These are phyloP conservation scores for Callosobruchus maculatus DNA, from an alignment of 2,888 invertebrate genomes.

Conservation along the genomic window DNA sequence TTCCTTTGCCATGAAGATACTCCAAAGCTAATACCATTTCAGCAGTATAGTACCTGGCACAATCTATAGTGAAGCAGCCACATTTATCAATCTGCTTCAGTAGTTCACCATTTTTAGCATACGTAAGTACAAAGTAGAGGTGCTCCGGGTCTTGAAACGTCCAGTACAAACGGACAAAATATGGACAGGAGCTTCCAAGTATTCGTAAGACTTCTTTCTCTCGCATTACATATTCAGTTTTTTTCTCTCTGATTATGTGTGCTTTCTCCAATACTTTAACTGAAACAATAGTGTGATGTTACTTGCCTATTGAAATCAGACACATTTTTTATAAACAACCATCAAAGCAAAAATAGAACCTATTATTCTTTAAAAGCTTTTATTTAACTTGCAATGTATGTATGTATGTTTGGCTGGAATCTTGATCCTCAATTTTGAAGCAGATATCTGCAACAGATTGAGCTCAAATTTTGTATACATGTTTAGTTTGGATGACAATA, in stretches of 20 bases:
- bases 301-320: background rate
- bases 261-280: constrained; percentile 98
- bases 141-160: constrained; percentile 94
- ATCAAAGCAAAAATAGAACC: too few species aligned
- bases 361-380: too few species aligned
- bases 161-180: constrained; percentile 90
- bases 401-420: too few species aligned
- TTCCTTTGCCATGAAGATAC: constrained; percentile 81
- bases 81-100: constrained; percentile 87
- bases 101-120: constrained; percentile 93
- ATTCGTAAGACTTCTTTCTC: constrained; percentile 93
- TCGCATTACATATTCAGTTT: constrained; percentile 86
- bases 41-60: constrained; percentile 89
- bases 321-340: too few species aligned
- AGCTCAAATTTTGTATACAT: too few species aligned
- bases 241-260: constrained; percentile 89
- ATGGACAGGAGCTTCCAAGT: constrained; percentile 65
- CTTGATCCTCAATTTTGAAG: too few species aligned
- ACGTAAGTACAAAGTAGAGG: constrained; percentile 92
- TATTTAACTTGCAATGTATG: too few species aligned
- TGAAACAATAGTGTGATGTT: constrained; percentile 50
- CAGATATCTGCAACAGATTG: too few species aligned
- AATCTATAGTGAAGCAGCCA: constrained; percentile 83
- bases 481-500: too few species aligned
- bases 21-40: constrained; percentile 91